Percentiles rank a stretch among this genome's conserved stretches.
These are phyloP conservation scores for Dolichotis patagonum DNA, from an alignment of 2,113 vertebrate species.

Conservation along the genomic window DNA sequence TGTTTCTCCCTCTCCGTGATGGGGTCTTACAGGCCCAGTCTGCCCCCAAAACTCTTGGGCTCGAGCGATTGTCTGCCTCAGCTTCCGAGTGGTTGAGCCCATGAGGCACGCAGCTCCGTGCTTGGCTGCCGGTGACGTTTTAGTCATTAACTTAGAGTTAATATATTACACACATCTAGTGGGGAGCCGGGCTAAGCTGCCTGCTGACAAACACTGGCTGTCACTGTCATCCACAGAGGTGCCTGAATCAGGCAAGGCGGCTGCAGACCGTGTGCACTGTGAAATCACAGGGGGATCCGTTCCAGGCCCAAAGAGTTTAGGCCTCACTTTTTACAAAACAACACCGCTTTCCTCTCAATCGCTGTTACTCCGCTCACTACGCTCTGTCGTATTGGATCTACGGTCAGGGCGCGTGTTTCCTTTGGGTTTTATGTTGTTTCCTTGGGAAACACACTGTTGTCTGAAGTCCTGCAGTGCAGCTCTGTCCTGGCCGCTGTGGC, in stretches of 20 bases:
- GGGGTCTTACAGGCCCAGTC: background rate
- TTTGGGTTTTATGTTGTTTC: background rate
- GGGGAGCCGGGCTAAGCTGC: background rate
- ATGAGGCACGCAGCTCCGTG: accelerated
- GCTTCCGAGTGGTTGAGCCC: background rate
- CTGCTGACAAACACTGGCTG: background rate
- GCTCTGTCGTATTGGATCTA: background rate
- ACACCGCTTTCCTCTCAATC: background rate
- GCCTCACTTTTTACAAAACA: background rate
- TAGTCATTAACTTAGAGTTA: background rate
- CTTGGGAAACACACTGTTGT: background rate
- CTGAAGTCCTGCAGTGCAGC: background rate
- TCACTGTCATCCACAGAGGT: background rate
- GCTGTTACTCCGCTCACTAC: background rate
- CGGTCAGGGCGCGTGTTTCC: background rate
- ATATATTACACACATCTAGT: background rate
- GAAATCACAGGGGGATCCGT: background rate
- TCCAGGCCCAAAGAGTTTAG: background rate
- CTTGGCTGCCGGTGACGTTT: background rate
- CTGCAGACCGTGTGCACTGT: accelerated
- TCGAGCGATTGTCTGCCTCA: background rate
- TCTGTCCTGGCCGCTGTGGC: background rate
- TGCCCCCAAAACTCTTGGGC: background rate
- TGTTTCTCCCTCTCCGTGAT: background rate
- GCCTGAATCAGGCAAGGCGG: background rate